Evolutionary conservation across 1,140 invertebrate genomes (phyloP), one percentile per base, ranked within the genome.

Genomic region (Drosophila truncata): DNA sequence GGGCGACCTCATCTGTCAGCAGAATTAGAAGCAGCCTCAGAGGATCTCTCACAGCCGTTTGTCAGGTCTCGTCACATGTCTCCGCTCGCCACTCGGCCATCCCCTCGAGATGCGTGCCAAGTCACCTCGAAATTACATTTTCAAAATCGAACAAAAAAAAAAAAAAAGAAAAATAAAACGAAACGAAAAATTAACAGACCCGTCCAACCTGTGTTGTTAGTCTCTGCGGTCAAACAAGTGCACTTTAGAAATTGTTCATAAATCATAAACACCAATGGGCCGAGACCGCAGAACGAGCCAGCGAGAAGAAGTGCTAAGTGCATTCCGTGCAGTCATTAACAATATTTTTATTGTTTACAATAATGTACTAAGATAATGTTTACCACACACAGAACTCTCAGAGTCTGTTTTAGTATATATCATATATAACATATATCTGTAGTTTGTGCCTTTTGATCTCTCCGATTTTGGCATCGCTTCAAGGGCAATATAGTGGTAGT

Each of bases 231-330:
- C 85, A 90, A 90, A 90, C 85, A 90, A 90, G 85, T 90, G 85
- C 85, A 90, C 85, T 90, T 90, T 90, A 90, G 81, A 91, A 90
- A 90, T 90, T 91, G 85, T 80, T 90, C 85, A 85, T 90, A 90
- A 90, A 90, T 90, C 86, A 91, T 86, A 86, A 85, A 79, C 66
- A 64, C 33, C 47, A 47, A 75, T 65, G 50, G 37, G 46, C 42
- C 46, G 69, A 33, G 39, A 57, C 46, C 42, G 46, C 42, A 47
- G 49, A 81, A 74, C 82, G 69, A 79, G 74, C 83, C 79, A 70
- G 71, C 47, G 47, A 50, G 47, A 87, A 87, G 84, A 87, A 87
- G 84, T 87, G 80, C 81, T 88, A 74, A 88, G 84, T 84, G 80
- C 84, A 80, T 82, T 80, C 87, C 70, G 23, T 46, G 11, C 20